These are phyloP conservation scores for Blastobasis lacticolella DNA, from an alignment of 2,888 invertebrate genomes.

Conservation along the genomic window DNA sequence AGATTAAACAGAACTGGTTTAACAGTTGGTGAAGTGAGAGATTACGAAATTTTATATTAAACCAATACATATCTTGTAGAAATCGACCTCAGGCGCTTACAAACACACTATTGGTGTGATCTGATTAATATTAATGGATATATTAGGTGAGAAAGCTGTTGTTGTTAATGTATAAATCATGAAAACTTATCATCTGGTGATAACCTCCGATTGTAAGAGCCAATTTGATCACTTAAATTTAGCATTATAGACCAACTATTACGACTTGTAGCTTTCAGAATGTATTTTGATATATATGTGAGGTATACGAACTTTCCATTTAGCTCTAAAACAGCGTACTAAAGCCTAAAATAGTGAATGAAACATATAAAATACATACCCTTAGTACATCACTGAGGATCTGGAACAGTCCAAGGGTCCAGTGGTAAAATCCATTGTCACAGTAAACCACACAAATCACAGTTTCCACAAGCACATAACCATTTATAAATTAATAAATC, in stretches of 20 bases:
- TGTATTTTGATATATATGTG: too few relatives aligned
- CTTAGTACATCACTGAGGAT: slow-evolving; percentile 59
- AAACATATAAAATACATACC: slow-evolving; percentile 67
- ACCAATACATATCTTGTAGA: too few relatives aligned
- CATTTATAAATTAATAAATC: slow-evolving; percentile 53
- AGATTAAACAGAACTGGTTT: too few relatives aligned
- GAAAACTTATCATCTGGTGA: slow-evolving; percentile 53
- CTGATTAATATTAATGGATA: too few relatives aligned
- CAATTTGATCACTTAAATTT: slow-evolving; percentile 12
- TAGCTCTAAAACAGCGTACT: slow-evolving; percentile 19
- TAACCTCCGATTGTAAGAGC: slow-evolving; percentile 37
- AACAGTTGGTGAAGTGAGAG: too few relatives aligned
- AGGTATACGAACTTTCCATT: neutral
- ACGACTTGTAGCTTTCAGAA: slow-evolving; percentile 3
- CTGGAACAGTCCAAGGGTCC: slow-evolving; percentile 57
- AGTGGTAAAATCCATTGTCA: slow-evolving; percentile 64
- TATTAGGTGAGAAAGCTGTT: too few relatives aligned
- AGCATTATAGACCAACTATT: slow-evolving; percentile 4
- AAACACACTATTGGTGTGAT: too few relatives aligned
- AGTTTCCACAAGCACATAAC: slow-evolving; percentile 60
- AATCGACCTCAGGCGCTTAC: too few relatives aligned
- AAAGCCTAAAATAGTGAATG: slow-evolving; percentile 35
- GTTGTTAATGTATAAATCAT: slow-evolving; percentile 18
- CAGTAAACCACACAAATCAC: slow-evolving; percentile 61
- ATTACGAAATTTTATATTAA: too few relatives aligned